phyloP scores from a whole-genome alignment of 2,888 invertebrate species.

The Acanthosoma haemorrhoidale region DNA sequence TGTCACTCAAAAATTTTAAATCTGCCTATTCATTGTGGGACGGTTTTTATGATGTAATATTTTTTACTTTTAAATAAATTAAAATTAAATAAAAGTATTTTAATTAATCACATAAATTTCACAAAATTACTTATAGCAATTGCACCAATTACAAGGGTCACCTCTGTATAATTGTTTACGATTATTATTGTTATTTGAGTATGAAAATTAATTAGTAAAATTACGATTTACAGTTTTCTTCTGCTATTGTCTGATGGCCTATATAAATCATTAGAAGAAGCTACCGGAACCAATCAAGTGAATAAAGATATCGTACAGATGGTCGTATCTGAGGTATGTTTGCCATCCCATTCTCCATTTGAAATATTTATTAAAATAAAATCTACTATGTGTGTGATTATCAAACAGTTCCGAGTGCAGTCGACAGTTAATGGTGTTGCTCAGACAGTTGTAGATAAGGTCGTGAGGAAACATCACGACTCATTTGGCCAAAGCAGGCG shows the following conservation, averaged over 20 bases:
- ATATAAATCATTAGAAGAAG: constrained; percentile 76
- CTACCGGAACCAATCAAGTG: constrained; percentile 68
- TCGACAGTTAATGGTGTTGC: constrained; percentile 74
- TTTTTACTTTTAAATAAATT: no score
- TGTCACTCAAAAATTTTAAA: no score
- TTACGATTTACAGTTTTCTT: constrained; percentile 63
- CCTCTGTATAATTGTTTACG: no score
- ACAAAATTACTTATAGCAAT: no score
- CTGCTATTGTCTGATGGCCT: constrained; percentile 80
- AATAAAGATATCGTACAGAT: constrained; percentile 74
- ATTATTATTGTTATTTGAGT: no score
- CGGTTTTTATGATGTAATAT: no score
- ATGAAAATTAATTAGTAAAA: no score
- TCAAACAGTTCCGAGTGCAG: constrained; percentile 69
- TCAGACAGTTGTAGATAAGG: constrained; percentile 77
- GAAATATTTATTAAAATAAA: background rate
- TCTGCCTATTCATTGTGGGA: no score
- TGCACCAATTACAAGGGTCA: no score
- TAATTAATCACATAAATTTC: no score
- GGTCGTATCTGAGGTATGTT: constrained; percentile 64
- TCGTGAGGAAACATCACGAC: constrained; percentile 70
- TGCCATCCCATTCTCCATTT: background rate
- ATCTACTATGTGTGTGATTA: no score
- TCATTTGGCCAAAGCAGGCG: constrained; percentile 48
- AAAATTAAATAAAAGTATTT: no score